Conservation (phyloP, 1,140 invertebrate genomes). For the Zaprionus ghesquierei region DNA sequence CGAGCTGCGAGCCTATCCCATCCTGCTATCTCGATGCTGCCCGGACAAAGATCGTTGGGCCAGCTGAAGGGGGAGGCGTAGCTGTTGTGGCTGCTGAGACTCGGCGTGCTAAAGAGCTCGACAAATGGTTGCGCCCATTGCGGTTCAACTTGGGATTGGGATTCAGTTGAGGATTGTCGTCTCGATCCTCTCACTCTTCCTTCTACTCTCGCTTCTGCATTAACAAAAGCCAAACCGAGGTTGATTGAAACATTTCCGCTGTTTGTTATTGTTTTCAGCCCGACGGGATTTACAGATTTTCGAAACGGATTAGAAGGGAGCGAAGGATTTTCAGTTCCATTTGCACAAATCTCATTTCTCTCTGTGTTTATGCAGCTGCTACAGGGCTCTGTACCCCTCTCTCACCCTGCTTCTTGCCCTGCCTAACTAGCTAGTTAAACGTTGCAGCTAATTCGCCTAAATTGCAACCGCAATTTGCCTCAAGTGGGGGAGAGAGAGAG, state of each 20-base stretch:
- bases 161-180: slow-evolving; percentile 9
- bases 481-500: not conserved
- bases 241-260: slow-evolving; percentile 77
- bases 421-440: not conserved
- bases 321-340: slow-evolving; percentile 1
- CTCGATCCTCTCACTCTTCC: slow-evolving; percentile 6
- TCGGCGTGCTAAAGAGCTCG: slow-evolving; percentile 58
- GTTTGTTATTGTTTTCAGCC: slow-evolving; percentile 70
- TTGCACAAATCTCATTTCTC: not conserved
- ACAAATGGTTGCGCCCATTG: slow-evolving; percentile 39
- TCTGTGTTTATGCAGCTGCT: not conserved
- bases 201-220: slow-evolving; percentile 17
- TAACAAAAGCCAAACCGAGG: slow-evolving; percentile 66
- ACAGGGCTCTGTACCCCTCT: not conserved
- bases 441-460: slow-evolving; percentile 62
- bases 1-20: not conserved
- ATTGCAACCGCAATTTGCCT: slow-evolving; percentile 46
- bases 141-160: slow-evolving; percentile 6
- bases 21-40: slow-evolving; percentile 32
- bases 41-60: slow-evolving; percentile 33
- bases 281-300: slow-evolving; percentile 71
- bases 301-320: slow-evolving; percentile 59
- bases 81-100: slow-evolving; percentile 59
- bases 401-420: not conserved
- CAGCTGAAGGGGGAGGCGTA: slow-evolving; percentile 38